Base-by-base conservation (phyloP, 1,140 invertebrate species). In the Cardiocondyla obscurior region DNA sequence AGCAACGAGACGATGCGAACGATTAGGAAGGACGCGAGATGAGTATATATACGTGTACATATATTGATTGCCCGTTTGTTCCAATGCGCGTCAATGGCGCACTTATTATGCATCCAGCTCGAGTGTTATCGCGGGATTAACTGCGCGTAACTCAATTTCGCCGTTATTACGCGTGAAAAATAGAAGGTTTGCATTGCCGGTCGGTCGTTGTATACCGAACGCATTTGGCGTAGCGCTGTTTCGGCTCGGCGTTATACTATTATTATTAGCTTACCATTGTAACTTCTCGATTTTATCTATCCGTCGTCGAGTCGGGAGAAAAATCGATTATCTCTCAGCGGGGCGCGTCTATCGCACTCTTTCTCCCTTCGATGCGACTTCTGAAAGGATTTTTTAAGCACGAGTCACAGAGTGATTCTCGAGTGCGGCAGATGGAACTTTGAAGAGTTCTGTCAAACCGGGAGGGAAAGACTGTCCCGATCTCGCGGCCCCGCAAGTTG, bases 101-200 rank as follows among this genome's bases (percentile, higher is more conserved):
- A 42, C 19, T 44, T 36, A 60, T 44, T 28, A 49, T 28, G 60
- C 22, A 36, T 30, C 8, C 14, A 51, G 22, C 12, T 16, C 14
- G 14, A 42, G 22, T 76, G 62, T 64, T 62, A 33, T 64, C 28
- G 1, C 12, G 36, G n/a, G n/a, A 74, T 74, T 62, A 74, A 74
- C 14, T 14, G 12, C 8, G 36, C 22, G 5, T 58, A 22, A 30
- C 28, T 76, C 39, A 16, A 76, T 76, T 22, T 62, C 28, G 19
- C 25, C 3, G n/a, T 22, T 36, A 44, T 62, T 44, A 44, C 12
- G 12, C n/a, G 22, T 12, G 33, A 42, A 25, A 57, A 72, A n/a
- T 10, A 8, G 3, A 39, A 39, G 14, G 14, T 30, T 58, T 4
- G 22, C 42, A 14, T 8, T 19, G 22, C 36, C 14, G 36, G n/a